Conservation (phyloP, 1,140 invertebrate genomes). For the Drosophila lacertosa region DNA sequence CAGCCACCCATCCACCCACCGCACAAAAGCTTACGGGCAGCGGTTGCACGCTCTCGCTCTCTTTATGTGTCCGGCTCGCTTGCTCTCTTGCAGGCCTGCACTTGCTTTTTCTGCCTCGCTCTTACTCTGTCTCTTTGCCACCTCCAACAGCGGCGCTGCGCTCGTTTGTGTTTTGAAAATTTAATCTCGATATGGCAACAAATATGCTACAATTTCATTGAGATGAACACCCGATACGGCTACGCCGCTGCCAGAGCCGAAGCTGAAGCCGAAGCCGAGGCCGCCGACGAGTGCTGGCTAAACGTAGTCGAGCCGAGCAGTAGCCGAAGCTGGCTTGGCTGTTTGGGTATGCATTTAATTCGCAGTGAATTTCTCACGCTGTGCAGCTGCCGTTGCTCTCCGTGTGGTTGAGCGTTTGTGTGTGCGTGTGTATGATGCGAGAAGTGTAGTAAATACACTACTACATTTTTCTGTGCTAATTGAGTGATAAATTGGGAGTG, state of each 20-base stretch:
- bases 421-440: conserved; percentile 47
- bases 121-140: conserved; percentile 28
- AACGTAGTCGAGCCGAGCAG: conserved; percentile 11
- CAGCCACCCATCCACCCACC: conserved; percentile 53
- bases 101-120: conserved; percentile 5
- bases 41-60: conserved; percentile 6
- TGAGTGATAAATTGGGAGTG: conserved; percentile 84
- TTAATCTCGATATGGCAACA: conserved; percentile 83
- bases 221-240: conserved; percentile 81
- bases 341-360: conserved; percentile 57
- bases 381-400: conserved; percentile 57
- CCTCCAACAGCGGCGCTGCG: conserved; percentile 53
- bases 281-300: conserved; percentile 9
- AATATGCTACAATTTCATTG: conserved; percentile 83
- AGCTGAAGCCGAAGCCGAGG: conserved; percentile 26
- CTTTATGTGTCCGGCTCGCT: conserved; percentile 10
- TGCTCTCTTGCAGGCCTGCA: conserved; percentile 21
- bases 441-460: conserved; percentile 83
- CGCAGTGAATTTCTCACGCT: conserved; percentile 78
- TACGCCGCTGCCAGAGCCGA: conserved; percentile 39
- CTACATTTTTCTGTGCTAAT: conserved; percentile 84
- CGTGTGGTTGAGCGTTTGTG: conserved; percentile 12
- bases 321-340: conserved; percentile 17
- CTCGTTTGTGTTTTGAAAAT: conserved; percentile 83
- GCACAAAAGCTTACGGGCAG: conserved; percentile 71